These are phyloP conservation scores for Temnothorax unifasciatus DNA, from an alignment of 2,888 invertebrate species.

Conservation along the genomic window DNA sequence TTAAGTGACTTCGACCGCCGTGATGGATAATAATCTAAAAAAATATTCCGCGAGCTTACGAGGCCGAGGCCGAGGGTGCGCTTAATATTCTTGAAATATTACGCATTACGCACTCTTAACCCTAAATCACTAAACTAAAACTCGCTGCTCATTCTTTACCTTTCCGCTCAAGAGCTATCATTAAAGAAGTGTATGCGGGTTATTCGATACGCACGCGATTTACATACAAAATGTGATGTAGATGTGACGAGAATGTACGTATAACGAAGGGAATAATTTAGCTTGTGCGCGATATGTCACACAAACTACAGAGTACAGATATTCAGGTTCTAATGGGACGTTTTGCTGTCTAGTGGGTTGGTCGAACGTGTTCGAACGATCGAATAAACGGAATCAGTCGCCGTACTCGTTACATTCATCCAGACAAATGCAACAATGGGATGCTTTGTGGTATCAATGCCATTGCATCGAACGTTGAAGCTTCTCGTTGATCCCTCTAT, in stretches of 20 bases:
- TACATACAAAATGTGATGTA: conserved; percentile 15
- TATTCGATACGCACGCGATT: background rate
- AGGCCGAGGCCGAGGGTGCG: background rate
- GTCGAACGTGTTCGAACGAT: conserved; percentile 41
- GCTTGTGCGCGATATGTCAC: conserved; percentile 47
- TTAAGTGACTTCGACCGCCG: conserved; percentile 45
- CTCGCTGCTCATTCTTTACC: background rate
- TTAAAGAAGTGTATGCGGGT: background rate
- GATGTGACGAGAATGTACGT: background rate
- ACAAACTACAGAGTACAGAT: conserved; percentile 43
- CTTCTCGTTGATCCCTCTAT: conserved; percentile 37
- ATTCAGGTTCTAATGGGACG: conserved; percentile 62
- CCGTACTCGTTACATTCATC: conserved; percentile 61
- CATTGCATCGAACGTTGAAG: conserved; percentile 47
- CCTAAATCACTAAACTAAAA: background rate
- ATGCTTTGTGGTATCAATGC: conserved; percentile 67
- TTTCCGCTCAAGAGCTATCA: background rate
- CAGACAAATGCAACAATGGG: conserved; percentile 58
- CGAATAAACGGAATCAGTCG: conserved; percentile 63
- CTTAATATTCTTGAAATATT: conserved; percentile 7
- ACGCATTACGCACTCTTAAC: background rate
- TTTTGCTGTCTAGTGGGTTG: conserved; percentile 55
- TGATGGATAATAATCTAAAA: conserved; percentile 51
- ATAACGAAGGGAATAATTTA: conserved; percentile 25
- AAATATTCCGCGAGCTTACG: background rate